Conservation (phyloP, 2,888 invertebrate genomes). For the Tiliacea citrago region DNA sequence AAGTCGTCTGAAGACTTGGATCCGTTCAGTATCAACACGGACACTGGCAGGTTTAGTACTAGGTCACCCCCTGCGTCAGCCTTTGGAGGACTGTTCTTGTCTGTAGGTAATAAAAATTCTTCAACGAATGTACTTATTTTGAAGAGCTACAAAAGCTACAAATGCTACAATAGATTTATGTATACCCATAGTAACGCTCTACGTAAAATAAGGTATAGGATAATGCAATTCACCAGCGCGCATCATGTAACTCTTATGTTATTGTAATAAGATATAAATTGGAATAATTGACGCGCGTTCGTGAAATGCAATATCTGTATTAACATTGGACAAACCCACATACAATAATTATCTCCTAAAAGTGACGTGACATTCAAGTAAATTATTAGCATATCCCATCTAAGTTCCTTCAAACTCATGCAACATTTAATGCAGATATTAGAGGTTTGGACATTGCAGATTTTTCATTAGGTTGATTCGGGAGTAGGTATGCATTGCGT, state of each 20-base stretch:
- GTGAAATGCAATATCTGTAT: not conserved
- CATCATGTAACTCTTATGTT: not conserved
- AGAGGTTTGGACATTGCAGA: slow-evolving; percentile 26
- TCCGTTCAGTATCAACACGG: slow-evolving; percentile 95
- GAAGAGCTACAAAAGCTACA: not conserved
- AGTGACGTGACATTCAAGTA: not conserved
- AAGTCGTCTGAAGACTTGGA: slow-evolving; percentile 96
- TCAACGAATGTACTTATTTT: not conserved
- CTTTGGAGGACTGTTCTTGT: slow-evolving; percentile 96
- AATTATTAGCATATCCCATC: slow-evolving; percentile 18
- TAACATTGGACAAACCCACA: not conserved
- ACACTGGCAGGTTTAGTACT: slow-evolving; percentile 93
- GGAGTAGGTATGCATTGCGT: too few relatives aligned
- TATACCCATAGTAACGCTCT: not conserved
- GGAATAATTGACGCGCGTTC: not conserved
- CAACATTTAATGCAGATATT: slow-evolving; percentile 24
- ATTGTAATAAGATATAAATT: slow-evolving; percentile 1
- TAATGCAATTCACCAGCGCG: not conserved
- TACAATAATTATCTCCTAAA: not conserved
- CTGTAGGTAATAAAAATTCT: slow-evolving; percentile 83
- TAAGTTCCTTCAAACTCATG: slow-evolving; percentile 37
- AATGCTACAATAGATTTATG: not conserved
- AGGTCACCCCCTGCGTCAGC: slow-evolving; percentile 97
- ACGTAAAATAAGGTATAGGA: not conserved
- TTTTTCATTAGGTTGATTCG: slow-evolving; percentile 18